Conservation (phyloP, 2,797 vertebrate genomes). For the Adrianichthys oophorus region DNA sequence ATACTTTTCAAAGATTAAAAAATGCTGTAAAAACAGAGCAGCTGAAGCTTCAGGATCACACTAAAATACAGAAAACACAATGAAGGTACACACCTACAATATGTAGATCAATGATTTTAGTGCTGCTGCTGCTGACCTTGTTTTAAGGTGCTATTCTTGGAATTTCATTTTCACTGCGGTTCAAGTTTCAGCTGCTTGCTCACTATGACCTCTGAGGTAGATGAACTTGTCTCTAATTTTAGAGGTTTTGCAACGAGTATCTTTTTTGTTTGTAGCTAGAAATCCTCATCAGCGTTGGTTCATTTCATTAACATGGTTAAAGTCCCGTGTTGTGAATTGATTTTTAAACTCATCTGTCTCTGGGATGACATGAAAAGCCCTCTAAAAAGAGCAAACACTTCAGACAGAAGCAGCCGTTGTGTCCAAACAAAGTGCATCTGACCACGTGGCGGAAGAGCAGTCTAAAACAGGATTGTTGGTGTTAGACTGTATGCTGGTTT, state of each 20-base stretch:
- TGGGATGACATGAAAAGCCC: too few species aligned
- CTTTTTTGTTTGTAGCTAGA: neutral
- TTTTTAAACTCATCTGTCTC: too few species aligned
- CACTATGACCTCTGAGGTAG: neutral
- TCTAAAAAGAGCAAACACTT: neutral
- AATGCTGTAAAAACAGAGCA: neutral
- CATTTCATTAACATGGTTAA: too few species aligned
- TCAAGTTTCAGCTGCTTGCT: neutral
- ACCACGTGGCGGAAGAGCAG: neutral
- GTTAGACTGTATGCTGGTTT: neutral
- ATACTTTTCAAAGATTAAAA: slow-evolving; percentile 9
- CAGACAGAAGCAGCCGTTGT: neutral
- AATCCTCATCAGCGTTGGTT: too few species aligned
- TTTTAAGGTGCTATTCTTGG: neutral
- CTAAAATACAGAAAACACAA: neutral
- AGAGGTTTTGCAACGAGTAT: neutral
- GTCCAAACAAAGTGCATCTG: slow-evolving; percentile 2
- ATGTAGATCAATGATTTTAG: neutral
- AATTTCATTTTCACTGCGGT: neutral
- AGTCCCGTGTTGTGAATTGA: too few species aligned
- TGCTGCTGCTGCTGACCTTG: neutral
- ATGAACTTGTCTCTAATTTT: neutral
- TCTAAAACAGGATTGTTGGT: neutral
- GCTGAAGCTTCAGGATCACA: neutral
- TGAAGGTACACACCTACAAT: neutral